Evolutionary conservation across 1,140 invertebrate genomes (phyloP), one percentile per base, ranked within the genome.

Genomic region (Drosophila burlai): DNA sequence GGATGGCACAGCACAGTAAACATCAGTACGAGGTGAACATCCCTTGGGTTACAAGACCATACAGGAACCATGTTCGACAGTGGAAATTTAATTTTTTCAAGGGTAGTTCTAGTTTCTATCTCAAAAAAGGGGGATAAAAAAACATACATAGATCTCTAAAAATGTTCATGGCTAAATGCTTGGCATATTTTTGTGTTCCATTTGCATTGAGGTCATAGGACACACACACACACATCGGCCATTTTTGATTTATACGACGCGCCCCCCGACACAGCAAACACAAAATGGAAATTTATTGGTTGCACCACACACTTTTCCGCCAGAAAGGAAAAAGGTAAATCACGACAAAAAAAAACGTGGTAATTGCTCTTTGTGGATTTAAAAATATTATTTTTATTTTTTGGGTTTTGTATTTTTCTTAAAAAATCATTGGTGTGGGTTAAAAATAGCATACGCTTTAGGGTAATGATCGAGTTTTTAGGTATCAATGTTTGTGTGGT

Each of bases 241-340:
- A 90, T 90, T 89, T 89, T 89, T 89, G 84, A 89, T 89, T 90
- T 89, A 89, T 89, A 76, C 66, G 60, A 68, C 49, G 72, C 55
- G 50, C 64, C 76, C 66, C 63, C 46, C 66, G 62, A 61, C 58
- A 73, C 66, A 46, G 54, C 67, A 71, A 77, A 63, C 65, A 64
- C 60, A 76, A 89, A 89, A 87, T 89, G 84, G 66, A 87, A 89
- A 87, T 87, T 87, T 87, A 87, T 86, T 71, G 63, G 75, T 72
- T 78, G 76, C 59, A 58, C 74, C 49, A 46, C 64, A 66, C 66
- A 45, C 60, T 71, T 47, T 57, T 57, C 40, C 29, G 21, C 66
- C 58, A 45, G 46, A 36, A 62, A 67, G 26, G 47, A 69, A 68
- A 66, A 74, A 72, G 38, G 54, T 73, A 58, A 74, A 74, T 72